A percentile compares a stretch with the other conserved stretches of the same genome.
Conservation (phyloP, 2,888 invertebrate genomes). For the Escarpia spicata region DNA sequence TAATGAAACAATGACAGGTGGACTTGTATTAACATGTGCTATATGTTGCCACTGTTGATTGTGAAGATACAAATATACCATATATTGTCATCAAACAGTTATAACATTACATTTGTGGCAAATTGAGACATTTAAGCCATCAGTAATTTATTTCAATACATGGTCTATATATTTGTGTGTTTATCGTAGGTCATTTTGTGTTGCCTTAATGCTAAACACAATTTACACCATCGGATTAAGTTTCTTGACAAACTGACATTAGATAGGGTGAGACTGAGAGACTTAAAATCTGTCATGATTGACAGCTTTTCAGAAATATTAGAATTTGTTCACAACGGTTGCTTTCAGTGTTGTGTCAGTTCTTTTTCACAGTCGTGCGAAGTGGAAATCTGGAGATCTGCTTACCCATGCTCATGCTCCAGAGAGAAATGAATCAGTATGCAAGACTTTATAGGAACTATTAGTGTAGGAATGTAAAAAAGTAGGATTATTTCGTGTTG, state of each 20-base stretch:
- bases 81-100: neutral
- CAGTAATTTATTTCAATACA: neutral
- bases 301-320: neutral
- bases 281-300: neutral
- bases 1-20: no score
- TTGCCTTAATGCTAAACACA: neutral
- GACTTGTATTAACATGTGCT: no score
- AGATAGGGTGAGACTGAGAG: neutral
- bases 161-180: neutral
- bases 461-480: conserved; percentile 14
- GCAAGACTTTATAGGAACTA: conserved; percentile 3
- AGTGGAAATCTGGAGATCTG: neutral
- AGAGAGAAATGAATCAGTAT: neutral
- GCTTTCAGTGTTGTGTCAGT: neutral
- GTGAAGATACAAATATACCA: neutral
- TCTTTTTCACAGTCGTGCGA: neutral
- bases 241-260: neutral
- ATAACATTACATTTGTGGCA: neutral
- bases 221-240: no score
- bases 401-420: neutral
- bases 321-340: neutral
- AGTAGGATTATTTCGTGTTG: conserved; percentile 7
- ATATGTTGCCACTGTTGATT: neutral
- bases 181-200: neutral
- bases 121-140: neutral